phyloP scores from a whole-genome alignment of 2,888 invertebrate species.

The Podabrus alpinus region DNA sequence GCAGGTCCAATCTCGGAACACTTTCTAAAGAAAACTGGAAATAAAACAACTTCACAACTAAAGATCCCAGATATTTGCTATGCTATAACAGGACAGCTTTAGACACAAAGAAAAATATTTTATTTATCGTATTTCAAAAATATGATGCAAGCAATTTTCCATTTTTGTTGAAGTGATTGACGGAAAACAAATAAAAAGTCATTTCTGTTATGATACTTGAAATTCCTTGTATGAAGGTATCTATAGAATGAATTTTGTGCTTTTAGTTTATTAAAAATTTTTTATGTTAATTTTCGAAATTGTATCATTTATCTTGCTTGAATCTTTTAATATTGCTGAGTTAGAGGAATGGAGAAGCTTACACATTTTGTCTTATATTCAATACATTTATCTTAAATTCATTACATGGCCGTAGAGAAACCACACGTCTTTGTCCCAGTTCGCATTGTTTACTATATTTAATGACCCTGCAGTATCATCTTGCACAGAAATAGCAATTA shows the following conservation, averaged over 20 bases:
- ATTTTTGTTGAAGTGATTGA: neutral
- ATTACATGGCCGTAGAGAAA: neutral
- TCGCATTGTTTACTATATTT: neutral
- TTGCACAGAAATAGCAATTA: neutral
- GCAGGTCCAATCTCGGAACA: neutral
- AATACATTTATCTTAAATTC: neutral
- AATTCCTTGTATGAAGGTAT: neutral
- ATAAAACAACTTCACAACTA: neutral
- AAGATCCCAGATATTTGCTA: neutral
- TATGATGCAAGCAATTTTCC: neutral
- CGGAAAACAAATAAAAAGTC: neutral
- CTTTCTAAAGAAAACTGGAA: neutral
- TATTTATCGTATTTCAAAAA: neutral
- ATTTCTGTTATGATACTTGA: neutral
- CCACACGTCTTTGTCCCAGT: neutral
- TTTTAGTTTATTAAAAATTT: neutral
- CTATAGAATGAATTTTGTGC: neutral
- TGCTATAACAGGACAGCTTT: neutral
- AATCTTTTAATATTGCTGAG: neutral
- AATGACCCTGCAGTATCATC: neutral
- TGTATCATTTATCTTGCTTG: neutral
- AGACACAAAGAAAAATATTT: neutral
- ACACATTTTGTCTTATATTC: neutral
- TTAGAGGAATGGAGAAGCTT: neutral
- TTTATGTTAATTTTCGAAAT: neutral